Evolutionary conservation across 2,888 invertebrate species (phyloP).

Genomic region (Leucoma salicis): DNA sequence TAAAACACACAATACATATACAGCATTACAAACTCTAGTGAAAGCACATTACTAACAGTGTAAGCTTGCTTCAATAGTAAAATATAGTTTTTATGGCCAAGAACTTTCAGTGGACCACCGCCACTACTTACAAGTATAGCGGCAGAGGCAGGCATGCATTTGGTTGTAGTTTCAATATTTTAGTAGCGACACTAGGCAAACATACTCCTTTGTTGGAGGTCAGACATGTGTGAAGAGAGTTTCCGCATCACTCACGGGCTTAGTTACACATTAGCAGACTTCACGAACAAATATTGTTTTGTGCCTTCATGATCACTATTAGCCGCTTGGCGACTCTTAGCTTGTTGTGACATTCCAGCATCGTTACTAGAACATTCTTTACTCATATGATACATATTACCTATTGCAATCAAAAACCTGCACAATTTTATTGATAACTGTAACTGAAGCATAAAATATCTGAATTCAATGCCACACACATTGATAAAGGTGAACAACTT

Average conservation of each 20-base stretch:
- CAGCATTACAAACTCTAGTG: no score
- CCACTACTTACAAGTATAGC: conserved; percentile 45
- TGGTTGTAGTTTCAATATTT: conserved; percentile 75
- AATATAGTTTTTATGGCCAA: not conserved
- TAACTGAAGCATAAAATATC: no score
- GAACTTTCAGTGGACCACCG: conserved; percentile 38
- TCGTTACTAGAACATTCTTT: no score
- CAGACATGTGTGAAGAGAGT: conserved; percentile 78
- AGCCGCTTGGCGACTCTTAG: conserved; percentile 53
- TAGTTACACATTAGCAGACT: conserved; percentile 74
- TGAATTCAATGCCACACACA: no score
- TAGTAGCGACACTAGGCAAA: conserved; percentile 78
- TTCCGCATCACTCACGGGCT: conserved; percentile 74
- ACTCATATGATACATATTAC: no score
- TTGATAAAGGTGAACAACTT: no score
- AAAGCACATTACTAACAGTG: no score
- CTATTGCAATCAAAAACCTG: no score
- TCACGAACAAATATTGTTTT: conserved; percentile 70
- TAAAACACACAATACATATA: no score
- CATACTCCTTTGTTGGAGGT: conserved; percentile 79
- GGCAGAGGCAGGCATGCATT: conserved; percentile 64
- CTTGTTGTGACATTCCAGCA: conserved; percentile 45
- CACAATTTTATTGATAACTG: no score
- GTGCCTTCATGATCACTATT: conserved; percentile 70
- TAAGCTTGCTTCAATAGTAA: no score